phyloP scores from a whole-genome alignment of 2,797 vertebrate genomes.

The Austrolebias charrua region DNA sequence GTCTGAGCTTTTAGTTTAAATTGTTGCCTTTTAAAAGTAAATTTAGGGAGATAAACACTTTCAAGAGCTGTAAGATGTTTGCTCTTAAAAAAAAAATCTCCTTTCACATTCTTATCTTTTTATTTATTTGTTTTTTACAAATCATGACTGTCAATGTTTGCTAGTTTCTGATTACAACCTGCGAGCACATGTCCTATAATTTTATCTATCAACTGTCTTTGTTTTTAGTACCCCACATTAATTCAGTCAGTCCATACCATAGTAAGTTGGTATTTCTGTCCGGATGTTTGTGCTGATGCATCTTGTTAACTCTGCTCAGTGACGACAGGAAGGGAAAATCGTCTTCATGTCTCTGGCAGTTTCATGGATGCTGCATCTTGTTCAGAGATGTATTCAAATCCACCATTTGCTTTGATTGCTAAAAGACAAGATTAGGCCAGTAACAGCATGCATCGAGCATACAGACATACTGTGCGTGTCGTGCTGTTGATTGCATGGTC shows the following conservation, averaged over 20 bases:
- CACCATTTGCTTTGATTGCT: slow-evolving; percentile 43
- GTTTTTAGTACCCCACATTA: slow-evolving; percentile 81
- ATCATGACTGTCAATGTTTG: slow-evolving; percentile 58
- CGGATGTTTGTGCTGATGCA: slow-evolving; percentile 80
- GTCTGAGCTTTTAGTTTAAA: slow-evolving; percentile 56
- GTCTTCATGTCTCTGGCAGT: slow-evolving; percentile 30
- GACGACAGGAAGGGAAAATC: slow-evolving; percentile 46
- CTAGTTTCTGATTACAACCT: slow-evolving; percentile 53
- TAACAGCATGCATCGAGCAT: slow-evolving; percentile 74
- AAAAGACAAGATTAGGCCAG: slow-evolving; percentile 13
- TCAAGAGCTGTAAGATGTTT: no score
- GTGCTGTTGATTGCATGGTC: slow-evolving; percentile 72
- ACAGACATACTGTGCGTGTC: slow-evolving; percentile 64
- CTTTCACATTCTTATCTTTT: slow-evolving; percentile 42
- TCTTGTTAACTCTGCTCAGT: slow-evolving; percentile 74
- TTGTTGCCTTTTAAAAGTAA: background rate
- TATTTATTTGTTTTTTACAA: slow-evolving; percentile 4
- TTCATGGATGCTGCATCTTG: slow-evolving; percentile 71
- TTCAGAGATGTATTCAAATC: slow-evolving; percentile 38
- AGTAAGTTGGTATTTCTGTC: slow-evolving; percentile 81
- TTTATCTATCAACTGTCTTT: slow-evolving; percentile 78
- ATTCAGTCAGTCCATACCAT: slow-evolving; percentile 82
- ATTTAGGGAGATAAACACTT: no score
- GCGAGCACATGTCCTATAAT: slow-evolving; percentile 70
- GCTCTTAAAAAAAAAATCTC: slow-evolving; percentile 7